Percentiles rank a stretch among this genome's conserved stretches.
Evolutionary conservation across 2,797 vertebrate species (phyloP).

Genomic region (Pterois miles): DNA sequence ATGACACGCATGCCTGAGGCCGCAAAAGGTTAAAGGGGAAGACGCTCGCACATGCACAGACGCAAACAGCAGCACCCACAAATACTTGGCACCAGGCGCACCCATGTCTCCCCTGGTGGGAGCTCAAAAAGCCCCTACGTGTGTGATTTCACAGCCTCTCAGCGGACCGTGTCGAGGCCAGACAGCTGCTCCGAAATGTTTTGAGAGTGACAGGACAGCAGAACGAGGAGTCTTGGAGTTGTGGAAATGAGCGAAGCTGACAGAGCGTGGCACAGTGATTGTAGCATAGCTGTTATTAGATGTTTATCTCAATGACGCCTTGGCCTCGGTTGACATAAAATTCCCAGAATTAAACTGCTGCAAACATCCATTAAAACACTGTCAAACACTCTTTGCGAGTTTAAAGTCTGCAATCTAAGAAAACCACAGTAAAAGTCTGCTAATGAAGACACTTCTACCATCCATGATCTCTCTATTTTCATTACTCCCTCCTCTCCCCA

Average conservation of each 20-base stretch:
- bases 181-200: constrained; percentile 59
- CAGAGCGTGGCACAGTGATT: constrained; percentile 36
- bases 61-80: constrained; percentile 35
- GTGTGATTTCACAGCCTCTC: constrained; percentile 49
- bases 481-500: constrained; percentile 9
- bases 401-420: not conserved
- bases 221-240: constrained; percentile 15
- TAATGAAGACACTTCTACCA: constrained; percentile 15
- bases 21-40: constrained; percentile 35
- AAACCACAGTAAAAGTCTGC: not conserved
- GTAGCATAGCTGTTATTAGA: constrained; percentile 16
- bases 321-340: not conserved
- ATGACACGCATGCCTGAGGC: constrained; percentile 26
- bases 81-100: constrained; percentile 50
- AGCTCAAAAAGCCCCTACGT: constrained; percentile 51
- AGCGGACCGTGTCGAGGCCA: constrained; percentile 33
- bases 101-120: constrained; percentile 10
- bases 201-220: constrained; percentile 42
- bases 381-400: not conserved
- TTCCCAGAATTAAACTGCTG: not conserved
- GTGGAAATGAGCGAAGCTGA: constrained; percentile 8
- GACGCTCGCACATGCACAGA: constrained; percentile 18
- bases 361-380: not conserved
- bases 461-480: constrained; percentile 11
- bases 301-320: constrained; percentile 18